These are phyloP conservation scores for Sinocyclocheilus grahami DNA, from an alignment of 2,113 vertebrate species.

Conservation along the genomic window DNA sequence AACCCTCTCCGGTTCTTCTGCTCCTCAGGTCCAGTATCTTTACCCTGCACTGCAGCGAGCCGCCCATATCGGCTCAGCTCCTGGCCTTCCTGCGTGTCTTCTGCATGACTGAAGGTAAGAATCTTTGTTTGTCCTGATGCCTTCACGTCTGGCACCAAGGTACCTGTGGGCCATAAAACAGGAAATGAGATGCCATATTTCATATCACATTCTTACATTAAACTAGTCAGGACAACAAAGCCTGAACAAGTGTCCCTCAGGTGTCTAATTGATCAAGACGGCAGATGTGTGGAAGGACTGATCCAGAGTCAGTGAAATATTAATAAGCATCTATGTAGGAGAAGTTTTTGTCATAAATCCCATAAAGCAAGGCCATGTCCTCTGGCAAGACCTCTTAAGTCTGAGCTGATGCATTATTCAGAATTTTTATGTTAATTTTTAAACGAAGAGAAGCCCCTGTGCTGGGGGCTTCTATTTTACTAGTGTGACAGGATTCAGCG, in stretches of 20 bases:
- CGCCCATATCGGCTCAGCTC: slow-evolving; percentile 93
- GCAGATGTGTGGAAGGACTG: slow-evolving; percentile 64
- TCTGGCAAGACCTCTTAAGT: slow-evolving; percentile 63
- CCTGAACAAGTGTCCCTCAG: slow-evolving; percentile 34
- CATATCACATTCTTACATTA: background rate
- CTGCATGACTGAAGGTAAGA: slow-evolving; percentile 96
- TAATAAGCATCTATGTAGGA: slow-evolving; percentile 63
- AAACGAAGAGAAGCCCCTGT: slow-evolving; percentile 43
- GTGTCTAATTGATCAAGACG: slow-evolving; percentile 68
- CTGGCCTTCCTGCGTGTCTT: slow-evolving; percentile 96
- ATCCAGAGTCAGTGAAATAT: slow-evolving; percentile 64
- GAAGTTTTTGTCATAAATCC: slow-evolving; percentile 63
- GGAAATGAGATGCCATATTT: slow-evolving; percentile 13
- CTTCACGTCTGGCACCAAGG: background rate
- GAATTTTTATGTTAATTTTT: slow-evolving; percentile 68
- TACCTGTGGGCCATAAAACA: slow-evolving; percentile 12
- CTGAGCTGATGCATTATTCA: slow-evolving; percentile 66
- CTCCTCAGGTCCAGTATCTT: slow-evolving; percentile 90
- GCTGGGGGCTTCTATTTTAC: slow-evolving; percentile 46
- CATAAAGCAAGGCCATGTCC: slow-evolving; percentile 62
- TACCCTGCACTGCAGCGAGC: slow-evolving; percentile 89
- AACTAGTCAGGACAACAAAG: background rate
- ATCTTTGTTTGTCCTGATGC: background rate
- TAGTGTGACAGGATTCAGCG: slow-evolving; percentile 60
- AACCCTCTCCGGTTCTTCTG: background rate